Base-by-base conservation (phyloP, 2,797 vertebrate species). In the Girardinus metallicus region DNA sequence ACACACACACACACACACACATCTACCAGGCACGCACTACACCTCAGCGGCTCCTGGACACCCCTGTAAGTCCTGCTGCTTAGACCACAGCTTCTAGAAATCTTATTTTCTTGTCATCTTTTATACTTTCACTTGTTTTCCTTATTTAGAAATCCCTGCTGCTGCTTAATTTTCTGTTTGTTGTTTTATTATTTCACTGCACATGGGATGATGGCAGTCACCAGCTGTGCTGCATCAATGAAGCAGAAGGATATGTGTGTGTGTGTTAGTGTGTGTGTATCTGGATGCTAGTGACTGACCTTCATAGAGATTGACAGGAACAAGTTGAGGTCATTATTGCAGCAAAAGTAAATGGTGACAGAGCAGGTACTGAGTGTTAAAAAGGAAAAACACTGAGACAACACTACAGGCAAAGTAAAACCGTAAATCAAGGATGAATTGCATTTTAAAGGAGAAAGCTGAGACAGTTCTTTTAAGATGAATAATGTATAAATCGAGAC, bases 11-110 rank as follows among this genome's bases (percentile, higher is more conserved):
- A 39, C 18, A 11, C 10, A 23, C 18, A 4, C 64, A 41, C 64
- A 41, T 21, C 41, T 70, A 44, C 41, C 23, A 44, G 46, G 51
- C 74, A 39, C 36, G 0, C 36, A 39, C 21, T 83, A 75, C 80
- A 83, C 62, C 74, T 84, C 80, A 80, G 53, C 29, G 43, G 76
- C 75, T 86, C 57, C 81, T 80, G 43, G 74, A 89, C 79, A 18
- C 74, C 74, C 88, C 80, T 92, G 88, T 91, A 90, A 93, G 89
- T 92, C 86, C 62, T 43, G 73, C 91, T 43, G 72, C 86, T 86
- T 83, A 79, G 81, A 86, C 53, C 88, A 88, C 88, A 91, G 85
- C 13, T 46, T 49, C 18, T 75, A 76, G 29, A 64, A 68, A 16
- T 70, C 47, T 51, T 44, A 3, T 55, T 68, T 82, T 15, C 44